Evolutionary conservation across 1,140 invertebrate species (phyloP), one percentile per base, ranked within the genome.

Genomic region (Cryptotermes secundus): DNA sequence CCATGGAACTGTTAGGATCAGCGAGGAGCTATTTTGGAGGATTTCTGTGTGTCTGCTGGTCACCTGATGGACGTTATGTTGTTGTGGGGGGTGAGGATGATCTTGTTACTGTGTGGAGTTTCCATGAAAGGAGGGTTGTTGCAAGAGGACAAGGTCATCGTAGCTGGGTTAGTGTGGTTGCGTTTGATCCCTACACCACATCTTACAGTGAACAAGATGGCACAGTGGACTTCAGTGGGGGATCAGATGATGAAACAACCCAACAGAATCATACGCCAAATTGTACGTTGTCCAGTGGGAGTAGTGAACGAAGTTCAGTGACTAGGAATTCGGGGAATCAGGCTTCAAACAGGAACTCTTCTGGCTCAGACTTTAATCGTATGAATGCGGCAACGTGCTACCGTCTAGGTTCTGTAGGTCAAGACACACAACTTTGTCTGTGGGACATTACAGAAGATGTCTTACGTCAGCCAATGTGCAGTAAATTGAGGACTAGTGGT

Each of bases 361-460:
- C 90, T 31, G 89, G 90, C 42, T 93, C 92, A 4, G 92, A 85
- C 79, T 86, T 83, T 42, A 92, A 87, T 88, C 87, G 87, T 91
- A 87, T 84, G 89, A 91, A 86, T 91, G 86, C 89, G 80, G 90
- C 92, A 34, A 94, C 92, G 0, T 95, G 95, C 88, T 99, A 98
- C 89, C 92, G 97, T 84, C 92, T 99, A 85, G 98, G 97, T n/a
- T 98, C 97, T 85, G 97, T 99, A 2, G 98, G 98, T 31, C 98
- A 99, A 90, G 99, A 99, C 90, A 99, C 98, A 36, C 96, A 99
- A 89, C 90, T 99, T 80, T 99, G 98, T 91, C 91, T 99, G 81
- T 99, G 99, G 99, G 99, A 99, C 89, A 94, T 99, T 35, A 99
- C 97, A 31, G 98, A 99, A 88, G 98, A 99, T 89, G 93, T 98